Base-by-base conservation (phyloP, 1,140 invertebrate genomes). In the Antheraea pernyi region DNA sequence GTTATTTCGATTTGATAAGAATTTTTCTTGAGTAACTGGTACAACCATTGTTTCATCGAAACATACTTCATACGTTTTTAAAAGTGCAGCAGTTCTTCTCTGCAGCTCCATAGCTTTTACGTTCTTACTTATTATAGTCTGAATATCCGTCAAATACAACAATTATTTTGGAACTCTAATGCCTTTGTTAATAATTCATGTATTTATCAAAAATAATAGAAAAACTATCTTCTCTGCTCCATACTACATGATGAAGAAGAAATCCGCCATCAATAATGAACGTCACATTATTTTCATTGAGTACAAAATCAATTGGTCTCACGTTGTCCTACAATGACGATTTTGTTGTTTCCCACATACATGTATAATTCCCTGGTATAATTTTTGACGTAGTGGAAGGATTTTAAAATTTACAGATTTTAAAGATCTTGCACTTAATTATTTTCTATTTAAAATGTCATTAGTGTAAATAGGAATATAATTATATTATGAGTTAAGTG, bases 121-220 rank as follows among this genome's bases (percentile, higher is more conserved):
- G 69, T 76, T 80, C 67, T 72, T 76, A 69, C 65, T 77, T n/a
- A n/a, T n/a, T n/a, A 39, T 69, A 71, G 64, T 77, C 76, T 10
- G 69, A 72, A 76, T 83, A 82, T 71, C 81, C 77, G 63, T 85
- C 79, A 82, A 83, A 85, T 81, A 85, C 79, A 73, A 80, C 75
- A 81, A 75, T 37, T 68, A 79, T 76, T 74, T 19, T 67, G 6
- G 71, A 71, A 18, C 79, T 65, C 65, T 72, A 79, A 79, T 78
- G 69, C 65, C 11, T 77, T 70, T 67, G 71, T 76, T 74, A 69
- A 77, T 74, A 73, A 61, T 72, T 67, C 60, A 78, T 71, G 69
- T 76, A 78, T 67, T 76, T 78, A 70, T 69, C 58, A 37, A 75
- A 76, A 71, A 78, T 76, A 72, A 74, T 70, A 61, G 58, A 71